A percentile compares a stretch with the other conserved stretches of the same genome.
Conservation (phyloP, 2,113 vertebrate species). For the Oncorhynchus masou region DNA sequence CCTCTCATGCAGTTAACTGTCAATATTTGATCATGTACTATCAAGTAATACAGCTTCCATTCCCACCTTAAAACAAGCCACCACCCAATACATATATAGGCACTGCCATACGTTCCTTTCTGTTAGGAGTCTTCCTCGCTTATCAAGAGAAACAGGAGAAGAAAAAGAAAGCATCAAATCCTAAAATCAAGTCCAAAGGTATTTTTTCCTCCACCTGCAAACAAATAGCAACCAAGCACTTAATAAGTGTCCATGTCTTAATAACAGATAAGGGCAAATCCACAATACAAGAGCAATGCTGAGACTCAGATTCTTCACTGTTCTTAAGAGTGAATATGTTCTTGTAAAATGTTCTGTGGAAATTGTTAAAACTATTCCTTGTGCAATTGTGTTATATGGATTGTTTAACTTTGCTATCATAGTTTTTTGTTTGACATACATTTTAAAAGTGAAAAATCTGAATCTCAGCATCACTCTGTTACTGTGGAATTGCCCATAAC, state of each 20-base stretch:
- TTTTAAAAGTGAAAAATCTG: no score
- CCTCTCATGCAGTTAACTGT: constrained; percentile 46
- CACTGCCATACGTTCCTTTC: constrained; percentile 9
- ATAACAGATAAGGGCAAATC: background rate
- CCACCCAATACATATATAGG: constrained; percentile 32
- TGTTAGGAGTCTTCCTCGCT: constrained; percentile 9
- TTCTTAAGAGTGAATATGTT: no score
- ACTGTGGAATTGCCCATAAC: background rate
- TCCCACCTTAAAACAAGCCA: constrained; percentile 12
- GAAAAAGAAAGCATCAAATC: constrained; percentile 22
- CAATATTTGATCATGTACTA: constrained; percentile 14
- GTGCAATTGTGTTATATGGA: no score
- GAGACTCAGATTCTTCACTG: no score
- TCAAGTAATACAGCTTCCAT: constrained; percentile 19
- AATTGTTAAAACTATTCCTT: no score
- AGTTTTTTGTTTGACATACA: no score
- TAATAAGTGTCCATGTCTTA: constrained; percentile 18
- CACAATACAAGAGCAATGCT: background rate
- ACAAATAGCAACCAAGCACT: constrained; percentile 22
- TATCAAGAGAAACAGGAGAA: constrained; percentile 1
- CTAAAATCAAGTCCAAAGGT: constrained; percentile 11
- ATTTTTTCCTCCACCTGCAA: constrained; percentile 14
- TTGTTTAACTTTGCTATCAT: no score
- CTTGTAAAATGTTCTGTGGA: no score
- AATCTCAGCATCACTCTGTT: no score